Evolutionary conservation across 2,888 invertebrate species (phyloP), one percentile per base, ranked within the genome.

Genomic region (Agriopis aurantiaria): DNA sequence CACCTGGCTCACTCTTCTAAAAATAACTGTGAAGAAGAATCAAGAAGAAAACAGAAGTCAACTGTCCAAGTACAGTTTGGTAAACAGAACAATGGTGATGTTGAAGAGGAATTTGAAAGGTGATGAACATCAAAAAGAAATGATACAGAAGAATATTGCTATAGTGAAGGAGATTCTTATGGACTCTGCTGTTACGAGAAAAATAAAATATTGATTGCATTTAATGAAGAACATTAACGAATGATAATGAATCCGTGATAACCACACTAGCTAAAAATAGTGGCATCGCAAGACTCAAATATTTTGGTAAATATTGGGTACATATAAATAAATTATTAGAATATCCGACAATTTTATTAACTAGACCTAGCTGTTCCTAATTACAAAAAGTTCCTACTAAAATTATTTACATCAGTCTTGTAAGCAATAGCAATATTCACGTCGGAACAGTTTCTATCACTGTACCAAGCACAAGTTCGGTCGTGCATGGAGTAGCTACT

Each of bases 1-100:
- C 58, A 89, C 87, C 68, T 94, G 93, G 93, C 72, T 94, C 0
- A 88, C 82, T 17, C 79, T 93, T 23, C 75, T 93, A 0, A 89
- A 82, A 69, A 89, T 92, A 33, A 91, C 91, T 0, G 74, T 92
- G 33, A 84, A 85, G 72, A 88, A 85, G 57, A 82, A 77, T 41
- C 84, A 81, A 75, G 85, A 86, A 68, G 77, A 77, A 59, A 86
- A 77, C 7, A 88, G 77, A 71, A 74, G 79, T 51, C 80, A 85
- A 40, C 73, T 92, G 45, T 84, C 83, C 7, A 90, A 84, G 70
- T 82, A 91, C 43, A 91, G 92, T 62, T 72, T 92, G 55, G 81
- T 91, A 14, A 82, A 82, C 8, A 91, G 85, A 73, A 93, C 92
- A 3, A 76, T 93, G 78, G 60, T 83, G 0, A 41, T 84, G 61